Evolutionary conservation across 1,140 invertebrate genomes (phyloP), one percentile per base, ranked within the genome.

Genomic region (Cryptotermes secundus): DNA sequence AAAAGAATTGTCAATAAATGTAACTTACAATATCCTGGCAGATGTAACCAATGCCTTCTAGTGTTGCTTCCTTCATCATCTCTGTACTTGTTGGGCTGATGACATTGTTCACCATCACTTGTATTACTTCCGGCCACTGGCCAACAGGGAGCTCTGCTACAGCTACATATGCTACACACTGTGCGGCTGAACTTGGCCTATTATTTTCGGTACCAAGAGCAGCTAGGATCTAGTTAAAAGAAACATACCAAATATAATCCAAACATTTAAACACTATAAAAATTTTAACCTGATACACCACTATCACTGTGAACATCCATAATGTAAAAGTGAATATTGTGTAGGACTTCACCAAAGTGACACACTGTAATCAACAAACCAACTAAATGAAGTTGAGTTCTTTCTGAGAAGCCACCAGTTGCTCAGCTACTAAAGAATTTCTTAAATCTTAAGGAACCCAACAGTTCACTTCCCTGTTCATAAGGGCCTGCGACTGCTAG

Each of bases 161-260:
- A 19, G 98, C 99, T 85, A 99, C 97, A 89, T 99, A 98, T 19
- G 99, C 98, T 42, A 99, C 97, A 92, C 99, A 99, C 89, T 99
- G 99, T 4, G 99, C 98, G 26, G 99, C 98, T 85, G 97, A 98
- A 88, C 98, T 99, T 3, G 98, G 97, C 85, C 98, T 92, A 84
- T 94, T 95, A 84, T 95, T 96, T 92, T 99, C 99, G 82, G 98
- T 99, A 82, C 99, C 98, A 83, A 99, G 92, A 24, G 98, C 95
- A 87, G 93, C 92, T 87, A 99, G 91, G 87, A 99, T 96, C 97
- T 98, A 88, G 35, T 45, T 31, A 38, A 80, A 80, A 80, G 14
- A 36, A 36, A 36, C 36, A 80, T 1, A 34, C 12, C 24, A 4
- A 53, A 45, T 42, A 53, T 45, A 9, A 38, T 42, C 42, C 26